Evolutionary conservation across 2,113 vertebrate species (phyloP).

Genomic region (Erythrolamprus reginae): DNA sequence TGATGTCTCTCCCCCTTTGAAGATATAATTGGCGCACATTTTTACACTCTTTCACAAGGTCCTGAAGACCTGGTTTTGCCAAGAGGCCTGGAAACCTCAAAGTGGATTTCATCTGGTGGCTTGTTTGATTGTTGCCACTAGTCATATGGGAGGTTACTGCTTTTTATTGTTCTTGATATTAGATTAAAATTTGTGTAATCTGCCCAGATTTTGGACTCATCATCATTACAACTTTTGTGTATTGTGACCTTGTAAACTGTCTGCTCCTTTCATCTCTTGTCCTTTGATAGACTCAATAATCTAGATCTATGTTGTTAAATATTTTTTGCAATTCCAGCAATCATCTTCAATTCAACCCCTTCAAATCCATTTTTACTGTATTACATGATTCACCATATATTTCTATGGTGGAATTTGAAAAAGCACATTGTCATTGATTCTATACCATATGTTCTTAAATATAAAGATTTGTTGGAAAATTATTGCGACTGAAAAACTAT

Average conservation of each 20-base stretch:
- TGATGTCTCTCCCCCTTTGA: not conserved
- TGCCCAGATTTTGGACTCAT: not conserved
- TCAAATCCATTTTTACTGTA: not conserved
- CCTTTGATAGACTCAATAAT: not conserved
- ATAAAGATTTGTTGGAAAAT: not conserved
- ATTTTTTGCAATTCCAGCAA: not conserved
- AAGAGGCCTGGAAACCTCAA: not conserved
- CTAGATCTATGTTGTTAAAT: not conserved
- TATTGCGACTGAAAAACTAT: not conserved
- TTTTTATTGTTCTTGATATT: not conserved
- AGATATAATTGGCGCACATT: not conserved
- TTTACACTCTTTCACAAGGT: not conserved
- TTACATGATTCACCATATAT: not conserved
- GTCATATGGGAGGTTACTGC: not conserved
- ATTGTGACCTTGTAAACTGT: not conserved
- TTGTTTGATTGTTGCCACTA: not conserved
- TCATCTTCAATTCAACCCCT: not conserved
- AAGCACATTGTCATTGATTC: not conserved
- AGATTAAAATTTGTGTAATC: not conserved
- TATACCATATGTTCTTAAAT: not conserved
- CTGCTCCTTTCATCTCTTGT: not conserved
- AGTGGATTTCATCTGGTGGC: not conserved
- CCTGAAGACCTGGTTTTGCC: not conserved
- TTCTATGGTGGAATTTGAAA: not conserved
- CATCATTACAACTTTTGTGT: not conserved